Percentiles rank a stretch among this genome's conserved stretches.
phyloP scores from a whole-genome alignment of 2,113 vertebrate species.

The Gobiocypris rarus region DNA sequence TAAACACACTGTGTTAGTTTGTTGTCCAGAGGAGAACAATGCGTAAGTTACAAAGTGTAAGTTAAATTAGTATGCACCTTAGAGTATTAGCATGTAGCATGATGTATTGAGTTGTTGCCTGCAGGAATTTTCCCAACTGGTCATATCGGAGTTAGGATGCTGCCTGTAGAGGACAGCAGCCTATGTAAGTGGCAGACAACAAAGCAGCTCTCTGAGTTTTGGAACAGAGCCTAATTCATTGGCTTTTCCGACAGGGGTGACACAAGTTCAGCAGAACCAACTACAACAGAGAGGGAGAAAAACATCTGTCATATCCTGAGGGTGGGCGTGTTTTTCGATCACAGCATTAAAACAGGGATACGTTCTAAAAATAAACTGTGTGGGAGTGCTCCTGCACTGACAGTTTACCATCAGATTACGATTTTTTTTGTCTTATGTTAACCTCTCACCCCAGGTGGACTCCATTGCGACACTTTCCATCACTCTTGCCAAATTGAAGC shows the following conservation, averaged over 20 bases:
- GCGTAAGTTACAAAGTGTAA: too few relatives aligned
- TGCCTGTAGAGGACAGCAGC: neutral
- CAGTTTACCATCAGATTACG: neutral
- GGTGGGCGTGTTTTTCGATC: slow-evolving; percentile 31
- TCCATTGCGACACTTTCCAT: slow-evolving; percentile 20
- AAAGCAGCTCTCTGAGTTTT: neutral
- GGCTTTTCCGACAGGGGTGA: neutral
- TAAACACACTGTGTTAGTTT: too few relatives aligned
- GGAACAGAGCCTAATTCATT: neutral
- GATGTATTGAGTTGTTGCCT: neutral
- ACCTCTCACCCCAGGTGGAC: slow-evolving; percentile 25
- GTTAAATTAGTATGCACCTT: too few relatives aligned
- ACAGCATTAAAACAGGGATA: slow-evolving; percentile 26
- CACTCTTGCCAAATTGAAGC: slow-evolving; percentile 33
- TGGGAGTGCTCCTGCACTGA: neutral
- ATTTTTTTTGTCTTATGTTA: slow-evolving; percentile 5
- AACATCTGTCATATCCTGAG: slow-evolving; percentile 11
- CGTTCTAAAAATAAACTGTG: slow-evolving; percentile 38
- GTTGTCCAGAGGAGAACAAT: too few relatives aligned
- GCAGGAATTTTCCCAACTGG: neutral
- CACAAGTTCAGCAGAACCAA: slow-evolving; percentile 13
- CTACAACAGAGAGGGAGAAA: neutral
- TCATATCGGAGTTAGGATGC: neutral
- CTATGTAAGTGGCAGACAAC: neutral
- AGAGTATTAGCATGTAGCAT: too few relatives aligned